Evolutionary conservation across 2,797 vertebrate genomes (phyloP).

Genomic region (Graptemys geographica): DNA sequence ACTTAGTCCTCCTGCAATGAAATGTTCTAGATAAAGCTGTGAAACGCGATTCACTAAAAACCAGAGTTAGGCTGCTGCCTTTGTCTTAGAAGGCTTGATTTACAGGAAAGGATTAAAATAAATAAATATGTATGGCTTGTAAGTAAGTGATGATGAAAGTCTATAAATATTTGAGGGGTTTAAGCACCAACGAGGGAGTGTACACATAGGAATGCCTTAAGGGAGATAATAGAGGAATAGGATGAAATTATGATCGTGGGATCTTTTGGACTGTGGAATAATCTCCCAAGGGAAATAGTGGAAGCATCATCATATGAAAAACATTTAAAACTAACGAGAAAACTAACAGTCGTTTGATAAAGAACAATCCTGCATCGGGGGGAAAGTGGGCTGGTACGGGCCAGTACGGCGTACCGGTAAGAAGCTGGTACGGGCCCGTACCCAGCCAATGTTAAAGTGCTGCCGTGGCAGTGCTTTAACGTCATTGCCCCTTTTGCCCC

Average conservation of each 20-base stretch:
- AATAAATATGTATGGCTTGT: background rate
- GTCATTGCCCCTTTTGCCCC: too few species aligned
- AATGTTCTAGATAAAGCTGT: background rate
- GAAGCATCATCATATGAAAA: background rate
- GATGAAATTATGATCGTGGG: background rate
- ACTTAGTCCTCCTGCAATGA: background rate
- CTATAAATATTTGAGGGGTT: background rate
- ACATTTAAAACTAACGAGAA: background rate
- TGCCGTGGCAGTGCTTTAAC: too few species aligned
- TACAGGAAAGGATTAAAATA: background rate
- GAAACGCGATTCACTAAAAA: background rate
- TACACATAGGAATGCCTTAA: background rate
- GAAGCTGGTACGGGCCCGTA: too few species aligned
- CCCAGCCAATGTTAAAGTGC: too few species aligned
- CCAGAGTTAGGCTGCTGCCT: background rate
- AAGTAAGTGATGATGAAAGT: background rate
- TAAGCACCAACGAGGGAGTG: background rate
- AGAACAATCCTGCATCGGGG: background rate
- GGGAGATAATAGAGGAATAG: background rate
- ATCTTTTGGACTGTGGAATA: background rate
- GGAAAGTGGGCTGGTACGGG: too few species aligned
- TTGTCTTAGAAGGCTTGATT: background rate
- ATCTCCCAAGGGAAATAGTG: background rate
- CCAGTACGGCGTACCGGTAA: too few species aligned
- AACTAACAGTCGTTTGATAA: background rate